A percentile compares a stretch with the other conserved stretches of the same genome.
Conservation (phyloP, 1,140 invertebrate species). For the Lysiphlebus fabarum region DNA sequence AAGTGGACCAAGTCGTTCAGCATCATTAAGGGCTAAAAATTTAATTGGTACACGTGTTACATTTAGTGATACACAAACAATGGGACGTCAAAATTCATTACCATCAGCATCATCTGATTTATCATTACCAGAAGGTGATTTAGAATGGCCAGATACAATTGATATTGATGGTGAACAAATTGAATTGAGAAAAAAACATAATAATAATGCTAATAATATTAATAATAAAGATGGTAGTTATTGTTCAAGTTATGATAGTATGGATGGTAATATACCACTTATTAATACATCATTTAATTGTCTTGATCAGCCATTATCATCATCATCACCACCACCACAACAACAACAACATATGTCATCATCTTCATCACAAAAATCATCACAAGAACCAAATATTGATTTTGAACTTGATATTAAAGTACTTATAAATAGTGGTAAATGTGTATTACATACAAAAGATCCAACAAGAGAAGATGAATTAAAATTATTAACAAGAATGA, state of each 20-base stretch:
- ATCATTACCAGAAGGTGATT: slow-evolving; percentile 61
- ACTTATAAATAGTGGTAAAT: slow-evolving; percentile 94
- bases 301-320: slow-evolving; percentile 45
- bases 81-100: slow-evolving; percentile 65
- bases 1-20: slow-evolving; percentile 65
- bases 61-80: slow-evolving; percentile 61
- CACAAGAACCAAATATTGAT: slow-evolving; percentile 90
- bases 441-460: slow-evolving; percentile 92
- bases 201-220: too few relatives aligned
- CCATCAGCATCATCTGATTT: slow-evolving; percentile 69
- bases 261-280: slow-evolving; percentile 50
- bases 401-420: slow-evolving; percentile 96
- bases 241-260: slow-evolving; percentile 52
- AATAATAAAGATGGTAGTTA: slow-evolving; percentile 41
- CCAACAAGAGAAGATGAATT: slow-evolving; percentile 68
- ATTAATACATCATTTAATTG: slow-evolving; percentile 38
- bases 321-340: slow-evolving; percentile 48
- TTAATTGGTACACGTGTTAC: slow-evolving; percentile 60
- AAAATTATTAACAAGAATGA: slow-evolving; percentile 60
- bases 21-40: slow-evolving; percentile 65
- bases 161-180: slow-evolving; percentile 66
- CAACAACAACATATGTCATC: slow-evolving; percentile 47
- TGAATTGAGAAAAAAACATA: slow-evolving; percentile 59
- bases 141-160: slow-evolving; percentile 61
- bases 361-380: slow-evolving; percentile 66